Conservation (phyloP, 1,140 invertebrate species). For the Hyphantria cunea region DNA sequence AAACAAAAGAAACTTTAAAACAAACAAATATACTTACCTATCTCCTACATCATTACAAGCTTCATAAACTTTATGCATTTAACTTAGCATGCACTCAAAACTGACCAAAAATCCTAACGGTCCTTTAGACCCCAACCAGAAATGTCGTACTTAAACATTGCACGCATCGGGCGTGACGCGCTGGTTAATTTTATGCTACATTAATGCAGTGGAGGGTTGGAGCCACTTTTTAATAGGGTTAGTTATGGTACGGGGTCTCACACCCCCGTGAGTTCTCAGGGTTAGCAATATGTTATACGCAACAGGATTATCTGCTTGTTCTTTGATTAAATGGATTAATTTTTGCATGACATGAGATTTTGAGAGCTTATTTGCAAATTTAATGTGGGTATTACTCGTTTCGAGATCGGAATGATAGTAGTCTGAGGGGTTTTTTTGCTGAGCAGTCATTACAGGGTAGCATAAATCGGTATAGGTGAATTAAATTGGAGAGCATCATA, state of each 20-base stretch:
- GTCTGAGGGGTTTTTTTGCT: too few relatives aligned
- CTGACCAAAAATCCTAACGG: constrained; percentile 41
- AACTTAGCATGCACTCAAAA: constrained; percentile 3
- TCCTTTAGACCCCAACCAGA: constrained; percentile 38
- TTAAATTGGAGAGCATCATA: too few relatives aligned
- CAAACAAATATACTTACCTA: too few relatives aligned
- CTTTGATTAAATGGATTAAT: constrained; percentile 28
- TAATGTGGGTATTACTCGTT: constrained; percentile 11
- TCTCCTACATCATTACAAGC: neutral
- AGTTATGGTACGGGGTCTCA: constrained; percentile 65
- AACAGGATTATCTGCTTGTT: constrained; percentile 39
- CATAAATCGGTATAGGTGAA: too few relatives aligned
- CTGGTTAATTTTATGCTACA: constrained; percentile 80
- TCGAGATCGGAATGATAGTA: neutral
- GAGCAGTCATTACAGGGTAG: too few relatives aligned
- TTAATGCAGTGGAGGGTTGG: constrained; percentile 66
- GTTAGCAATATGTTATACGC: constrained; percentile 59
- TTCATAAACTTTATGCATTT: neutral
- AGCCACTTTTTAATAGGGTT: constrained; percentile 76
- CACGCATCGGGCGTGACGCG: constrained; percentile 60
- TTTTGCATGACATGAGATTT: constrained; percentile 20
- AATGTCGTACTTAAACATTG: constrained; percentile 56
- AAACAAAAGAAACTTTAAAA: too few relatives aligned
- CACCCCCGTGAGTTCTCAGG: constrained; percentile 58
- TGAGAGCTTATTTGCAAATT: constrained; percentile 27